These are phyloP conservation scores for Phocoena sinus DNA, from an alignment of 2,113 vertebrate genomes.

Conservation along the genomic window DNA sequence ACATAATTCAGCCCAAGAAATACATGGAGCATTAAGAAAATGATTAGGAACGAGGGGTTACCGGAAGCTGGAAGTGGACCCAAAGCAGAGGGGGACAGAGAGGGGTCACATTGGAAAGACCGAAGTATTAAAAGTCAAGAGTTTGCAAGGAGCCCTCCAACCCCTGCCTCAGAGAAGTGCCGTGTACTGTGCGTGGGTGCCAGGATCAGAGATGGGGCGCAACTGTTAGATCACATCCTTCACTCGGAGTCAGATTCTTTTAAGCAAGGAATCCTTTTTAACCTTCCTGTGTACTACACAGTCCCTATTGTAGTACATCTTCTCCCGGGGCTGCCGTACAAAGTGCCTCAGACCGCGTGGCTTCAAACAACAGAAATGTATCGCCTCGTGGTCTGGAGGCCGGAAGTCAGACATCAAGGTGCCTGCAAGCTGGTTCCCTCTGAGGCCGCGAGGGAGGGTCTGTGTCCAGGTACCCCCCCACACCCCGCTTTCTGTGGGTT, in stretches of 20 bases:
- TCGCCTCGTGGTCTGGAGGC: neutral
- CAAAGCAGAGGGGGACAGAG: neutral
- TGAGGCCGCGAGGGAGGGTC: fast-evolving
- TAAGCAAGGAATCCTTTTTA: no score
- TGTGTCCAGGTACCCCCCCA: fast-evolving
- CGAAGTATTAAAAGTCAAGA: neutral
- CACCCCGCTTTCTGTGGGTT: fast-evolving
- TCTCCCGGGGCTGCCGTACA: neutral
- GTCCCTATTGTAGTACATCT: neutral
- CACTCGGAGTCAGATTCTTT: fast-evolving
- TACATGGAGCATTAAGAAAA: neutral
- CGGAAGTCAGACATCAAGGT: fast-evolving
- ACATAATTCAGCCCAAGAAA: neutral
- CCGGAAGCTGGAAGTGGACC: fast-evolving
- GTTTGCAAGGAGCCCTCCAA: neutral
- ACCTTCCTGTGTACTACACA: no score
- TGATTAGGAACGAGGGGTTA: neutral
- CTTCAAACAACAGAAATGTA: neutral
- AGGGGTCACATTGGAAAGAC: neutral
- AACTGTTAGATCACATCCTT: neutral
- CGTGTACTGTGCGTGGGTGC: no score
- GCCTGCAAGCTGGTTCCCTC: neutral
- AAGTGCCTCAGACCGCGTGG: fast-evolving
- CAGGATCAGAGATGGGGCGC: neutral
- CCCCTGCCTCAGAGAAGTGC: neutral